Conservation (phyloP, 2,888 invertebrate species). For the Malachius bipustulatus region DNA sequence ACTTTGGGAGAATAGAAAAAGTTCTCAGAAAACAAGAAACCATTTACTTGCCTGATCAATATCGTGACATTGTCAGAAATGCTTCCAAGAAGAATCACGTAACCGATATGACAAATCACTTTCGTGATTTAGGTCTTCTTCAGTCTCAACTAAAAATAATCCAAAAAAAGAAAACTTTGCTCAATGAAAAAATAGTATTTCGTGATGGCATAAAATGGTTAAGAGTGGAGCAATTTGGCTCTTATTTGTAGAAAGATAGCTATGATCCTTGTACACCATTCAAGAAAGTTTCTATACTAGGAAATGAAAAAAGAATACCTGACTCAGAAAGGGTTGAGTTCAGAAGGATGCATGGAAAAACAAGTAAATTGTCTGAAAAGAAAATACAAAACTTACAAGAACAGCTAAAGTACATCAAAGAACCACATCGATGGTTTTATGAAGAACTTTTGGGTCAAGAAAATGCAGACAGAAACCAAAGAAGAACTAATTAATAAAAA, state of each 20-base stretch:
- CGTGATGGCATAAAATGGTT: slow-evolving; percentile 23
- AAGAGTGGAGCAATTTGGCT: slow-evolving; percentile 20
- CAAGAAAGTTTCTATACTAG: no score
- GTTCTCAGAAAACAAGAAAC: slow-evolving; percentile 21
- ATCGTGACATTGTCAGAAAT: background rate
- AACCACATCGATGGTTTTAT: background rate
- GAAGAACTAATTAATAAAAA: no score
- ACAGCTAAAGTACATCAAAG: background rate
- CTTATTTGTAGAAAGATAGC: slow-evolving; percentile 14
- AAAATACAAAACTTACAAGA: background rate
- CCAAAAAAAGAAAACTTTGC: slow-evolving; percentile 18
- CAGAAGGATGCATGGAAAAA: background rate
- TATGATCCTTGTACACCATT: background rate
- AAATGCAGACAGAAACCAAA: no score
- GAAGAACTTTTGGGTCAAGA: background rate
- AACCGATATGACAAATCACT: slow-evolving; percentile 17
- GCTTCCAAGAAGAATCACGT: slow-evolving; percentile 15
- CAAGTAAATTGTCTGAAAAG: background rate
- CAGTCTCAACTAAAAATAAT: slow-evolving; percentile 13
- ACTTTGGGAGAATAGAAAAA: slow-evolving; percentile 27
- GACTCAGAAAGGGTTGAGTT: no score
- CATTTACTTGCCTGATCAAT: background rate
- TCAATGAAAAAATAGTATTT: slow-evolving; percentile 20
- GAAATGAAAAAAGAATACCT: no score
- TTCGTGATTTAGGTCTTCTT: slow-evolving; percentile 15